Evolutionary conservation across 2,797 vertebrate species (phyloP).

Genomic region (Heteromormyrus szaboi): DNA sequence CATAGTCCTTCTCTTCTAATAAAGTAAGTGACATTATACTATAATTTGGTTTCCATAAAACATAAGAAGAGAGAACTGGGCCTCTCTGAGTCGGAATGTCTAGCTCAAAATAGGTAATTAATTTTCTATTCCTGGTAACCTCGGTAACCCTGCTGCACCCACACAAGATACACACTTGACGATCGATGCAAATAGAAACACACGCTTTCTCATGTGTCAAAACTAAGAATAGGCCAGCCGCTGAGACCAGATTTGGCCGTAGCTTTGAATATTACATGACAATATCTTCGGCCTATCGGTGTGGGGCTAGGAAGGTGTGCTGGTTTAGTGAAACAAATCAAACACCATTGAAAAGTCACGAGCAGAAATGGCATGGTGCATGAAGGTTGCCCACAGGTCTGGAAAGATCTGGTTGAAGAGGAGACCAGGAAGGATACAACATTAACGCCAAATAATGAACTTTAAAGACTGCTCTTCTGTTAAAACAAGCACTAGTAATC

Average conservation of each 20-base stretch:
- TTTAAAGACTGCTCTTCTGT: not conserved
- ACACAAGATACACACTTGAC: slow-evolving; percentile 8
- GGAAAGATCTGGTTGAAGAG: not conserved
- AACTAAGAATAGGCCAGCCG: slow-evolving; percentile 10
- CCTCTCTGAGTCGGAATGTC: slow-evolving; percentile 46
- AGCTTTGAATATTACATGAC: slow-evolving; percentile 12
- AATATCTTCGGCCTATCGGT: not conserved
- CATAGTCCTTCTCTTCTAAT: slow-evolving; percentile 59
- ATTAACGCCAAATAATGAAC: not conserved
- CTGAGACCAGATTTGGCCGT: not conserved
- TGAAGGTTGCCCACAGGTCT: not conserved
- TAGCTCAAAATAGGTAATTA: slow-evolving; percentile 47
- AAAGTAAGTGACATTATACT: slow-evolving; percentile 64
- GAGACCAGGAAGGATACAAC: not conserved
- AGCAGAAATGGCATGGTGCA: not conserved
- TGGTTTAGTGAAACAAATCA: not conserved
- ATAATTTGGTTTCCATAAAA: slow-evolving; percentile 63
- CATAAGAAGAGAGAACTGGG: slow-evolving; percentile 39
- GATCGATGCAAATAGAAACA: slow-evolving; percentile 13
- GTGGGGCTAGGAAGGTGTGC: not conserved
- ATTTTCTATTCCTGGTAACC: slow-evolving; percentile 47
- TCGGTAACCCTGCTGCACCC: slow-evolving; percentile 25
- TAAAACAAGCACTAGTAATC: not conserved
- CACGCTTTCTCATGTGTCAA: not conserved
- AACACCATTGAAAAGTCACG: not conserved